Base-by-base conservation (phyloP, 2,113 vertebrate genomes). In the Tonatia bakeri region DNA sequence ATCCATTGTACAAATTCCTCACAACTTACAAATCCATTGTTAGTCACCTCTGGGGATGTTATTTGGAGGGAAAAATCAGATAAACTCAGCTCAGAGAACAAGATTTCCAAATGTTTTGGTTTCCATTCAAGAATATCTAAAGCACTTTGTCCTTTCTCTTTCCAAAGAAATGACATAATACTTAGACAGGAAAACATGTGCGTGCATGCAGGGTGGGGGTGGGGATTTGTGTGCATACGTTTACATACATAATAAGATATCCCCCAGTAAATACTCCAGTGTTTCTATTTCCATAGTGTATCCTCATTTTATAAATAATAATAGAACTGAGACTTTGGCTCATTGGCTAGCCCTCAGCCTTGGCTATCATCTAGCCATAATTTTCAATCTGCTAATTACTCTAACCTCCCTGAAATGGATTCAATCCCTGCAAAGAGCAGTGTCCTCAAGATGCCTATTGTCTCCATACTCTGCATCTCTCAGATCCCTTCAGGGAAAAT, bases 1-100 rank as follows among this genome's bases (percentile, higher is more conserved):
- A 97, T 85, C 64, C 86, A 92, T 96, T 96, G 94, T 94, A 85
- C 92, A 97, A 96, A 98, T 98, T 98, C 97, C 89, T 98, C 88
- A 83, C 43, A 87, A 38, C 97, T 98, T 98, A 97, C 72, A 97
- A 98, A 98, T 91, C 87, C 91, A 96, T 95, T 97, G 87, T 81
- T 96, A 96, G 80, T 45, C 75, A 97, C 69, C 65, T 4, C 69
- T 97, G 36, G 67, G 96, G 95, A 97, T 4, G 0, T 83, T 87
- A 69, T 88, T 54, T 65, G 40, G 36, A 47, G 19, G 1, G 10
- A 33, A n/a, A 47, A 86, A 33, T 36, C 75, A 92, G 28, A 17
- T 94, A 54, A 69, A 87, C 87, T 96, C 4, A 87, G 80, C 90
- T 97, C 76, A 90, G 88, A 97, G 94, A 92, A 96, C 80, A 98